Evolutionary conservation across 2,797 vertebrate species (phyloP).

Genomic region (Alauda arvensis): DNA sequence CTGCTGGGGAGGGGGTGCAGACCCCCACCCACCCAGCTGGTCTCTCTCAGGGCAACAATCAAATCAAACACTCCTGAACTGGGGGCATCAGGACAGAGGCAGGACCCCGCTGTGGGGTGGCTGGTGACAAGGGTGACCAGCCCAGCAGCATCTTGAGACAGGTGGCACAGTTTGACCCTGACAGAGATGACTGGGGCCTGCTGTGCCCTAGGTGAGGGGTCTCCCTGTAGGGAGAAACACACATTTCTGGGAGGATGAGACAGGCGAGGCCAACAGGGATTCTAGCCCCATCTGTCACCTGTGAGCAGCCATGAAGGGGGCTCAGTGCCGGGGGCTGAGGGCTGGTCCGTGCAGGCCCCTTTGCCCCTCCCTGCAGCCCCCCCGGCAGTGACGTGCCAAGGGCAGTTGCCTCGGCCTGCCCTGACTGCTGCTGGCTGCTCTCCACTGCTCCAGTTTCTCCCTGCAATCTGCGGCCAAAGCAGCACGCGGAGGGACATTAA

Average conservation of each 20-base stretch:
- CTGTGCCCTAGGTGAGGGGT: background rate
- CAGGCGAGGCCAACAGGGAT: fast-evolving
- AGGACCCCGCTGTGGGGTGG: background rate
- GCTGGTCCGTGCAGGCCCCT: background rate
- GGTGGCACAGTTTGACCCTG: fast-evolving
- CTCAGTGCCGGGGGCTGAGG: fast-evolving
- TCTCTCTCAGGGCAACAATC: background rate
- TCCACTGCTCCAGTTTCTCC: conserved; percentile 40
- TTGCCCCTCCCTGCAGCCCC: background rate
- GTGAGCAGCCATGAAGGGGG: background rate
- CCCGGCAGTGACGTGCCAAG: fast-evolving
- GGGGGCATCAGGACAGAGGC: fast-evolving
- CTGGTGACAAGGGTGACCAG: fast-evolving
- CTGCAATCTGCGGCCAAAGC: background rate
- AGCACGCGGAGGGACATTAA: conserved; percentile 16
- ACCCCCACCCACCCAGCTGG: fast-evolving
- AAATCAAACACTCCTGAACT: background rate
- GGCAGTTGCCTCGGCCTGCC: background rate
- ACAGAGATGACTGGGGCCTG: background rate
- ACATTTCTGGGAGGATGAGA: background rate
- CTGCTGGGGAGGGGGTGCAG: background rate
- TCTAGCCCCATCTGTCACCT: background rate
- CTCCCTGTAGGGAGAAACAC: fast-evolving
- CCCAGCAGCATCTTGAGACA: fast-evolving
- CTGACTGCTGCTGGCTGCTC: background rate